These are phyloP conservation scores for Pectinophora gossypiella DNA, from an alignment of 1,140 invertebrate species.

Conservation along the genomic window DNA sequence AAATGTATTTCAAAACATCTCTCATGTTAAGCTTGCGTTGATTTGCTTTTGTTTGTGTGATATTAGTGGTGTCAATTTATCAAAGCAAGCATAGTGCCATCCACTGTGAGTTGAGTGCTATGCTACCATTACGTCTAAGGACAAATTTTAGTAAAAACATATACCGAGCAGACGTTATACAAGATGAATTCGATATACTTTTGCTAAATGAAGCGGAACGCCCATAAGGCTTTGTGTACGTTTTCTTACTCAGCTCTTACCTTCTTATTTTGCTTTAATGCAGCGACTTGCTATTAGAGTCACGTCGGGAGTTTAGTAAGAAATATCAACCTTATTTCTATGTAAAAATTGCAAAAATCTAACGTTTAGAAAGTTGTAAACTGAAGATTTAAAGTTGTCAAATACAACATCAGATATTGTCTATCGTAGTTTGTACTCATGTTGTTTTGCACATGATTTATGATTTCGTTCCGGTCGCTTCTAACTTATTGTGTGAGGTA, in stretches of 20 bases:
- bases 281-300: too few relatives aligned
- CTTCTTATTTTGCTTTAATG: constrained; percentile 25
- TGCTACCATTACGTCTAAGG: constrained; percentile 33
- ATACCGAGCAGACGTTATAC: constrained; percentile 37
- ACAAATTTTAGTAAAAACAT: constrained; percentile 60
- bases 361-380: too few relatives aligned
- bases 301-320: too few relatives aligned
- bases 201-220: constrained; percentile 68
- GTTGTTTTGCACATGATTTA: constrained; percentile 50
- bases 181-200: constrained; percentile 67
- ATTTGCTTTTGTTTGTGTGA: too few relatives aligned
- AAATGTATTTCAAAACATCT: too few relatives aligned
- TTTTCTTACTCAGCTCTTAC: constrained; percentile 28
- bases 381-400: constrained; percentile 20
- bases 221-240: constrained; percentile 51
- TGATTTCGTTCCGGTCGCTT: constrained; percentile 41
- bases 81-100: constrained; percentile 13
- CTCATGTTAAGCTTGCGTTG: too few relatives aligned
- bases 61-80: background rate
- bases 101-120: background rate
- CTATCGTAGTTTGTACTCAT: constrained; percentile 33
- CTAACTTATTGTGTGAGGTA: constrained; percentile 18
- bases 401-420: constrained; percentile 47
- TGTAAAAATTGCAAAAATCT: too few relatives aligned
- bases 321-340: too few relatives aligned